Evolutionary conservation across 2,888 invertebrate species (phyloP), one percentile per base, ranked within the genome.

Genomic region (Polydesmus complanatus): DNA sequence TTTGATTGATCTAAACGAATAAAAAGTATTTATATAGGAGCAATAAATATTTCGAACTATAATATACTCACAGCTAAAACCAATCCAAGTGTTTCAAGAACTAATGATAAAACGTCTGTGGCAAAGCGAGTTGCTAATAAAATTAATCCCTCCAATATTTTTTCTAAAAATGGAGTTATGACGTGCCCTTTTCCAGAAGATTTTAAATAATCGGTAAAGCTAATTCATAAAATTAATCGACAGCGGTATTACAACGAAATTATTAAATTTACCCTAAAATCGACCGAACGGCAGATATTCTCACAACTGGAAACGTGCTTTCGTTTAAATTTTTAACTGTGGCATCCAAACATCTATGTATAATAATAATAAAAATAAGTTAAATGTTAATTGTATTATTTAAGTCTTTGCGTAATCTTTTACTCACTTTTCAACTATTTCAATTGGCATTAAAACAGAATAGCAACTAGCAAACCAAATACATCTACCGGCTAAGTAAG

Each of bases 401-500:
- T 14, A 58, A 25, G 3, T 26, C 21, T 23, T 27, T 54, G 2
- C 65, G 62, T 65, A n/a, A n/a, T n/a, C n/a, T n/a, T n/a, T n/a
- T n/a, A n/a, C n/a, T n/a, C n/a, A 74, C 74, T 71, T 73, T 64
- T 74, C 72, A 37, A 73, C 64, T 19, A 79, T 71, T 62, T 78
- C 77, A 37, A 74, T 73, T 21, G 75, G 74, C 73, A 80, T 74
- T 58, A 75, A 73, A 56, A 73, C 71, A 2, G 78, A 74, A 66
- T 76, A 80, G 65, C 77, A 72, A 66, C 80, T 79, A 25, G 78
- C 79, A 49, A 78, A 73, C 74, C 79, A 80, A 51, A 81, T 68
- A 66, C 79, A 79, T 62, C 80, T 74, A 2, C 80, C 81, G 61
- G 78, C 70, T 57, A 81, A 73, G 66, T 81, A 78, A 14, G 79